Conservation (phyloP, 2,797 vertebrate species). For the Okamejei kenojei region DNA sequence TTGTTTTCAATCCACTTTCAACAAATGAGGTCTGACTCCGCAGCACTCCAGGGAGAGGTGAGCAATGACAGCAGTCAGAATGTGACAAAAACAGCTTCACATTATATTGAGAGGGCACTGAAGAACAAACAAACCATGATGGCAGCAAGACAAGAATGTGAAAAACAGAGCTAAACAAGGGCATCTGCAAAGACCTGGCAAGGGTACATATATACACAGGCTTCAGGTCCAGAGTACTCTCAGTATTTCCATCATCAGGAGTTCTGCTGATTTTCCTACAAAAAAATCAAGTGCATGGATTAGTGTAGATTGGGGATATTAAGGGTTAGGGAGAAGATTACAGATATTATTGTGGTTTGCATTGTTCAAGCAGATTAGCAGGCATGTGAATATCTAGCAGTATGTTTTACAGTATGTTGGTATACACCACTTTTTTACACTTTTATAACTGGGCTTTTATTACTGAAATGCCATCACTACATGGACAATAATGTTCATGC, state of each 20-base stretch:
- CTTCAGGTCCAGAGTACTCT: neutral
- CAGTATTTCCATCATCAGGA: neutral
- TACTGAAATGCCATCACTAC: neutral
- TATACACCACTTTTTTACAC: neutral
- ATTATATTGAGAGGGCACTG: neutral
- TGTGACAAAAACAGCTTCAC: neutral
- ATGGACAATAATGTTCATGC: neutral
- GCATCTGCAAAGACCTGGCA: neutral
- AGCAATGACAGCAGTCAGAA: slow-evolving; percentile 2
- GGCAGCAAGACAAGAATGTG: neutral
- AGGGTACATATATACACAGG: neutral
- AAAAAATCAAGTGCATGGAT: neutral
- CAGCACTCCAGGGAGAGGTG: neutral
- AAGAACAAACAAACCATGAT: neutral
- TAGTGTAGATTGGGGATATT: neutral
- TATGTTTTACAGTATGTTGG: neutral
- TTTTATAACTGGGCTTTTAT: neutral
- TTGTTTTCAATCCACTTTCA: slow-evolving; percentile 13
- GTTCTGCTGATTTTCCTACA: neutral
- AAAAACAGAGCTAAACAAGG: slow-evolving; percentile 2
- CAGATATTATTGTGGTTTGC: neutral
- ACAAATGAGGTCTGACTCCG: neutral
- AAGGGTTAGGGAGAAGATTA: neutral
- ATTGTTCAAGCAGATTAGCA: neutral
- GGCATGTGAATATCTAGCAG: neutral